phyloP scores from a whole-genome alignment of 2,888 invertebrate genomes.

The Heteromurus nitidus region DNA sequence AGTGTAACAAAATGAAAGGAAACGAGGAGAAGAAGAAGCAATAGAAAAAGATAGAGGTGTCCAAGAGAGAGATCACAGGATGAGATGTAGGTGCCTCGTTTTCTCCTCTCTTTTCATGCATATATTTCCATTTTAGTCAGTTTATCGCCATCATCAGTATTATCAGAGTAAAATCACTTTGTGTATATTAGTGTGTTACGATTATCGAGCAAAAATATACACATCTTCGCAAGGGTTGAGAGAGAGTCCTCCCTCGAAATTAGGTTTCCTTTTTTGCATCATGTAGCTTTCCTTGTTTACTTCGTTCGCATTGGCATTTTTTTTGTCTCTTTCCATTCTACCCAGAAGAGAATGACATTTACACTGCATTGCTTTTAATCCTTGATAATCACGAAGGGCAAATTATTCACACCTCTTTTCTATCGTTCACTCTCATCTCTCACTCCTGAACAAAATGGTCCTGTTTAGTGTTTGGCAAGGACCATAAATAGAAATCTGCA shows the following conservation, averaged over 20 bases:
- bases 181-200: background rate
- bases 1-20: constrained; percentile 20
- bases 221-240: background rate
- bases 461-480: constrained; percentile 8
- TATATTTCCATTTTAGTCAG: constrained; percentile 41
- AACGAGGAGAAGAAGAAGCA: too few species aligned
- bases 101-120: constrained; percentile 19
- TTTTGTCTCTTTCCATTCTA: background rate
- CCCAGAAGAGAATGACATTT: constrained; percentile 33
- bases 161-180: too few species aligned
- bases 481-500: constrained; percentile 37
- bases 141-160: background rate
- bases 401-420: constrained; percentile 54
- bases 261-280: constrained; percentile 34
- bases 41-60: too few species aligned
- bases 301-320: background rate
- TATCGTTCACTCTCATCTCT: background rate
- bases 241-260: constrained; percentile 21
- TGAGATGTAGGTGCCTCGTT: constrained; percentile 36
- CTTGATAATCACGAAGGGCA: constrained; percentile 53
- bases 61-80: constrained; percentile 43
- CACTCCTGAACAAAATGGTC: background rate
- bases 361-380: constrained; percentile 50
- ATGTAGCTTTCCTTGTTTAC: constrained; percentile 26
- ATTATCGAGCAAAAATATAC: background rate